A percentile compares a stretch with the other conserved stretches of the same genome.
phyloP scores from a whole-genome alignment of 92 coral and sea anemone species.

The Paramuricea clavata region DNA sequence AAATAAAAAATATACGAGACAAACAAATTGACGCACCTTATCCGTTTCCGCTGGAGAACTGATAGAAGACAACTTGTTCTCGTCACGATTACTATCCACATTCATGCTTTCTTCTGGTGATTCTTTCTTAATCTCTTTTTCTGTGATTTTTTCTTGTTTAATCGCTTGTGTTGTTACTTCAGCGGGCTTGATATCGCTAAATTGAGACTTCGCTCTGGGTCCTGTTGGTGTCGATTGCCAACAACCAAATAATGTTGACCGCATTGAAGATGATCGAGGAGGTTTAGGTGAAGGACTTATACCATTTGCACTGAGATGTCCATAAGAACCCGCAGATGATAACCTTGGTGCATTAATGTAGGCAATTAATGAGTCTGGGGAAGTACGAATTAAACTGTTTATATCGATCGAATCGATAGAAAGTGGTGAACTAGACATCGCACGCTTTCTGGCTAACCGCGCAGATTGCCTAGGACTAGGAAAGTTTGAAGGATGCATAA shows the following conservation, averaged over 20 bases:
- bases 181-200: slow-evolving; percentile 64
- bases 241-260: slow-evolving; percentile 46
- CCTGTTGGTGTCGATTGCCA: slow-evolving; percentile 64
- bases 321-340: slow-evolving; percentile 97
- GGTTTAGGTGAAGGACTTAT: slow-evolving; percentile 80
- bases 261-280: slow-evolving; percentile 66
- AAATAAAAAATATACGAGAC: slow-evolving; percentile 31
- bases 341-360: slow-evolving; percentile 83
- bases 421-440: slow-evolving; percentile 90
- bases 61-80: slow-evolving; percentile 25
- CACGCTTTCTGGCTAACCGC: slow-evolving; percentile 81
- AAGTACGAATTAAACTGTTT: slow-evolving; percentile 87
- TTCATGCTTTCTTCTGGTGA: slow-evolving; percentile 36
- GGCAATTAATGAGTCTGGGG: slow-evolving; percentile 95
- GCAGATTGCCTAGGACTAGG: slow-evolving; percentile 89
- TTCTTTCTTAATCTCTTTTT: background rate
- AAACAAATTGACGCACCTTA: slow-evolving; percentile 31
- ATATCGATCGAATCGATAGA: slow-evolving; percentile 97
- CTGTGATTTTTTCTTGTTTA: background rate
- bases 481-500: slow-evolving; percentile 72
- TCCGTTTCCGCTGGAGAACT: slow-evolving; percentile 45
- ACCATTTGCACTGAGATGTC: slow-evolving; percentile 75
- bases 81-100: slow-evolving; percentile 32
- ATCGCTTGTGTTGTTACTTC: slow-evolving; percentile 61
- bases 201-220: slow-evolving; percentile 79